A percentile compares a stretch with the other conserved stretches of the same genome.
phyloP scores from a whole-genome alignment of 2,113 vertebrate genomes.

The Zosterops hypoxanthus region DNA sequence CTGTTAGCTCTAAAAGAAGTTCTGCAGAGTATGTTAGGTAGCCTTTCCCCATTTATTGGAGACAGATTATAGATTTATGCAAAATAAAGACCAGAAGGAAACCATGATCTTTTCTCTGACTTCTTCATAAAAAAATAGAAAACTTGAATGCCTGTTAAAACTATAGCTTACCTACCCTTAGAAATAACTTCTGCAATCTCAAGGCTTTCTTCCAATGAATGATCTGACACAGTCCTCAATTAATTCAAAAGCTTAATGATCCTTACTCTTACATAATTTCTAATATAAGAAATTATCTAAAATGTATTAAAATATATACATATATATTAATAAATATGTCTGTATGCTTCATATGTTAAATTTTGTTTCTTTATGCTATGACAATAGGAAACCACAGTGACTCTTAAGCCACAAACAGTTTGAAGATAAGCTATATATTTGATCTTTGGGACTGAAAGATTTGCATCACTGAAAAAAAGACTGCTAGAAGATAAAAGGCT shows the following conservation, averaged over 20 bases:
- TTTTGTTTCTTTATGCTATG: background rate
- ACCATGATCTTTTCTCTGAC: background rate
- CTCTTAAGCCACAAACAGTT: background rate
- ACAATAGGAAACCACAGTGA: background rate
- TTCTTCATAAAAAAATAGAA: background rate
- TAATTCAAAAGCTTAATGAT: background rate
- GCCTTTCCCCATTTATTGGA: background rate
- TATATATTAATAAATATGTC: background rate
- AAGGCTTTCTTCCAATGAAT: background rate
- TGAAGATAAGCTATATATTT: background rate
- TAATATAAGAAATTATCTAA: background rate
- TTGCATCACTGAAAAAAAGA: background rate
- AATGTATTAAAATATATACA: background rate
- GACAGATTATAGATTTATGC: background rate
- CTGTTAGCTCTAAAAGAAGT: background rate
- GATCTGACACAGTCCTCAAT: background rate
- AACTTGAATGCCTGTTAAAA: background rate
- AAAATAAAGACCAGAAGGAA: background rate
- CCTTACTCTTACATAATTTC: background rate
- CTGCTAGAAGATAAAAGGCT: background rate
- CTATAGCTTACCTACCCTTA: background rate
- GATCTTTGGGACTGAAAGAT: background rate
- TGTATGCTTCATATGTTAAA: background rate
- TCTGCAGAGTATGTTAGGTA: background rate
- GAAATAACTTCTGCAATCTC: background rate